phyloP scores from a whole-genome alignment of 2,797 vertebrate genomes.

The Periparus ater region DNA sequence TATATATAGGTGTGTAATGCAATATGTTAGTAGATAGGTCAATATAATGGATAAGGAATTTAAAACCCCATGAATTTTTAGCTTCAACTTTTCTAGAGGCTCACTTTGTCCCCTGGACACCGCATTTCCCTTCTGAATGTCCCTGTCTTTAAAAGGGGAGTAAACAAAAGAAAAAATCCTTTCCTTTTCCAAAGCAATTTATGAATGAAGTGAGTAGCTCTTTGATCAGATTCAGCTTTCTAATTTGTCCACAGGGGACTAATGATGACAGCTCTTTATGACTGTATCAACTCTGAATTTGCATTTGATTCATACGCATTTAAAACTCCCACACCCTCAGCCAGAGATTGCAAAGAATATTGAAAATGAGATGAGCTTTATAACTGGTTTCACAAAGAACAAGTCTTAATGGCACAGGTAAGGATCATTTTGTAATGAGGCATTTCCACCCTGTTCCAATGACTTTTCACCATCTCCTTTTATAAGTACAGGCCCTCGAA shows the following conservation, averaged over 20 bases:
- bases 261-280: not conserved
- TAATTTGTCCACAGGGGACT: not conserved
- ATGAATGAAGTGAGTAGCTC: not conserved
- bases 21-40: not conserved
- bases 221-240: not conserved
- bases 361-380: not conserved
- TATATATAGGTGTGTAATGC: not conserved
- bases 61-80: not conserved
- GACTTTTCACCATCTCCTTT: not conserved
- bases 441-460: not conserved
- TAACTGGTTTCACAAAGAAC: not conserved
- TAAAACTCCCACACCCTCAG: not conserved
- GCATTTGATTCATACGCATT: not conserved
- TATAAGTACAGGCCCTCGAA: not conserved
- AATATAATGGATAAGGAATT: not conserved
- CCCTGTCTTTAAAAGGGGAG: not conserved
- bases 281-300: not conserved
- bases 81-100: not conserved
- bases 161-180: not conserved
- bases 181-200: not conserved
- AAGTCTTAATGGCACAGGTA: not conserved
- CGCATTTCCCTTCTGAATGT: not conserved
- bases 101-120: not conserved
- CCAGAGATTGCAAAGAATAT: not conserved
- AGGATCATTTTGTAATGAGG: not conserved